These are phyloP conservation scores for Melipona beecheii DNA, from an alignment of 2,888 invertebrate species.

Conservation along the genomic window DNA sequence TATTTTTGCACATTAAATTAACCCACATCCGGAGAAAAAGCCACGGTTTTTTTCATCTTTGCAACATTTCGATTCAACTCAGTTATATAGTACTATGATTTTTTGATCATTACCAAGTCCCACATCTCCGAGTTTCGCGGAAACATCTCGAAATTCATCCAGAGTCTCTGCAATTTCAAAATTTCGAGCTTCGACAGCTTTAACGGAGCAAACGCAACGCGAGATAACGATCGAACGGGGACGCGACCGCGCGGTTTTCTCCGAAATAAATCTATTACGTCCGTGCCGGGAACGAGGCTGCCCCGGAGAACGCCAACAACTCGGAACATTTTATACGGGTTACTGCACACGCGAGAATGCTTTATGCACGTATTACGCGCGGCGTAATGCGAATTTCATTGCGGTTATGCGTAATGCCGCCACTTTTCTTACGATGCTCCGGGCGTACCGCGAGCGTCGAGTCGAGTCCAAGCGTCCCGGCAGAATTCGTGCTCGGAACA, in stretches of 20 bases:
- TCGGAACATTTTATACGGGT: conserved; percentile 59
- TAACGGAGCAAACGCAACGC: too few relatives aligned
- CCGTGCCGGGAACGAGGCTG: conserved; percentile 41
- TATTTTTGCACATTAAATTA: too few relatives aligned
- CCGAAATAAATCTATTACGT: conserved; percentile 58
- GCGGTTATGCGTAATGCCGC: conserved; percentile 82
- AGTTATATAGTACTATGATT: too few relatives aligned
- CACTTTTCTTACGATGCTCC: conserved; percentile 66
- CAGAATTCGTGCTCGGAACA: conserved; percentile 35
- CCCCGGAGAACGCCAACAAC: conserved; percentile 40
- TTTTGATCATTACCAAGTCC: too few relatives aligned
- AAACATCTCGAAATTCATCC: too few relatives aligned
- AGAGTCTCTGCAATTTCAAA: too few relatives aligned
- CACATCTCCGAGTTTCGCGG: too few relatives aligned
- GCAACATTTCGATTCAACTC: too few relatives aligned
- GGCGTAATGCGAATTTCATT: conserved; percentile 85
- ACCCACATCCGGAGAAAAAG: too few relatives aligned
- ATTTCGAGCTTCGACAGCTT: too few relatives aligned
- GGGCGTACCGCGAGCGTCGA: conserved; percentile 31
- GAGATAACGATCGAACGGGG: neutral
- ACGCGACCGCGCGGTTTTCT: conserved; percentile 30
- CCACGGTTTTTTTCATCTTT: too few relatives aligned
- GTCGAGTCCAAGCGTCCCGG: conserved; percentile 12
- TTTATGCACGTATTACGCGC: conserved; percentile 76
- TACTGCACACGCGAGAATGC: conserved; percentile 57